Conservation (phyloP, 2,888 invertebrate genomes). For the Parnassius glacialis region DNA sequence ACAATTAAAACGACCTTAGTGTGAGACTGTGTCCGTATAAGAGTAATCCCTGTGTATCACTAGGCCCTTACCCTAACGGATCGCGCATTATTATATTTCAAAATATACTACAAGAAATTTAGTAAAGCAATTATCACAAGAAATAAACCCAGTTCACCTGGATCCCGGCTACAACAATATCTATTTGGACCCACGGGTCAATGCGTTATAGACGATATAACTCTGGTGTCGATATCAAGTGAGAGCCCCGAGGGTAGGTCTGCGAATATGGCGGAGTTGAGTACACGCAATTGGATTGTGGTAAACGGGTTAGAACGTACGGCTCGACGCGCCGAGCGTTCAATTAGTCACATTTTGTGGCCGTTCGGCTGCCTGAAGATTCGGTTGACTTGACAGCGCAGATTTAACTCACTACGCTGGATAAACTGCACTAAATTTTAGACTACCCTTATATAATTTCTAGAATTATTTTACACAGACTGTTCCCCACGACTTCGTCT, state of each 20-base stretch:
- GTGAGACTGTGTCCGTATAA: too few relatives aligned
- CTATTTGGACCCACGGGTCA: not conserved
- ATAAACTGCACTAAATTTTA: not conserved
- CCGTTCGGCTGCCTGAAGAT: not conserved
- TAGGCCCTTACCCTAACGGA: too few relatives aligned
- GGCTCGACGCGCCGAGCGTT: conserved; percentile 4
- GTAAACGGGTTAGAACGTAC: conserved; percentile 19
- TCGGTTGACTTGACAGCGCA: not conserved
- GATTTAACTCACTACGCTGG: not conserved
- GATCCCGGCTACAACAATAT: too few relatives aligned
- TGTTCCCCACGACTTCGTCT: too few relatives aligned
- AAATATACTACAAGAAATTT: too few relatives aligned
- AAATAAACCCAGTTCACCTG: too few relatives aligned
- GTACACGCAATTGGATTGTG: conserved; percentile 18
- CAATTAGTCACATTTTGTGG: conserved; percentile 22
- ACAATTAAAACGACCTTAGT: too few relatives aligned
- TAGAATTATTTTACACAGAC: too few relatives aligned
- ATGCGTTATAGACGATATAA: not conserved
- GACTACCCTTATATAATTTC: too few relatives aligned
- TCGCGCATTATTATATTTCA: too few relatives aligned
- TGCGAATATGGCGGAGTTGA: not conserved
- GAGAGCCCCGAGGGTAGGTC: not conserved
- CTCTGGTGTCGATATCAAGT: conserved; percentile 2
- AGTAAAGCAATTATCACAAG: too few relatives aligned
- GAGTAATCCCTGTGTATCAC: too few relatives aligned